A percentile compares a stretch with the other conserved stretches of the same genome.
Conservation (phyloP, 2,888 invertebrate genomes). For the Philhelius pedissequus region DNA sequence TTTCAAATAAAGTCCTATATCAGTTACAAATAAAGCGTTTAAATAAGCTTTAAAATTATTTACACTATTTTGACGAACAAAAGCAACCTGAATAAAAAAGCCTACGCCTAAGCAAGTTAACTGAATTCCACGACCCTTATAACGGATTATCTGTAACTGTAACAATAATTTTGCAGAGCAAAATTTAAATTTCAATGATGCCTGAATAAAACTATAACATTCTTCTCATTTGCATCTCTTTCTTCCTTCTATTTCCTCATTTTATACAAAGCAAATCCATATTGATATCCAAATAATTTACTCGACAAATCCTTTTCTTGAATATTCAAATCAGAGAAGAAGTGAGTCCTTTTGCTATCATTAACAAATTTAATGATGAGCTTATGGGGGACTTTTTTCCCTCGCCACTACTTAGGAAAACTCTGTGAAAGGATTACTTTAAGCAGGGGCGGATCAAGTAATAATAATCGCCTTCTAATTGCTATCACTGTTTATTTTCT, state of each 20-base stretch:
- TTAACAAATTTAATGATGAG: slow-evolving; percentile 30
- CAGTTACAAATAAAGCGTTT: too few relatives aligned
- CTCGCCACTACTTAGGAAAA: not conserved
- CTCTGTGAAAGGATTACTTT: not conserved
- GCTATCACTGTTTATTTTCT: not conserved
- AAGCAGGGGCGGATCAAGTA: not conserved
- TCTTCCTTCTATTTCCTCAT: not conserved
- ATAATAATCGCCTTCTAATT: not conserved
- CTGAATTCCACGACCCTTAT: not conserved
- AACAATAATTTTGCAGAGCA: not conserved
- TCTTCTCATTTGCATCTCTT: not conserved
- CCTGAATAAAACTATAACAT: not conserved
- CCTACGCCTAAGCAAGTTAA: not conserved
- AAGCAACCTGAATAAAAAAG: too few relatives aligned
- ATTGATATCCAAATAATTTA: slow-evolving; percentile 28
- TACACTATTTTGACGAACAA: too few relatives aligned
- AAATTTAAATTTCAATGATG: slow-evolving; percentile 13
- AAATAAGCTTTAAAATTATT: not conserved
- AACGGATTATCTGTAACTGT: not conserved
- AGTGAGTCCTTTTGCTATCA: slow-evolving; percentile 13
- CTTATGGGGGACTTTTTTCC: not conserved
- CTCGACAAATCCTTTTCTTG: slow-evolving; percentile 11
- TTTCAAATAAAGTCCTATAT: too few relatives aligned
- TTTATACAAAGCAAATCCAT: not conserved
- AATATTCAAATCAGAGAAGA: not conserved